Percentiles rank a stretch among this genome's conserved stretches.
Conservation (phyloP, 2,797 vertebrate genomes). For the Caiman crocodilus region DNA sequence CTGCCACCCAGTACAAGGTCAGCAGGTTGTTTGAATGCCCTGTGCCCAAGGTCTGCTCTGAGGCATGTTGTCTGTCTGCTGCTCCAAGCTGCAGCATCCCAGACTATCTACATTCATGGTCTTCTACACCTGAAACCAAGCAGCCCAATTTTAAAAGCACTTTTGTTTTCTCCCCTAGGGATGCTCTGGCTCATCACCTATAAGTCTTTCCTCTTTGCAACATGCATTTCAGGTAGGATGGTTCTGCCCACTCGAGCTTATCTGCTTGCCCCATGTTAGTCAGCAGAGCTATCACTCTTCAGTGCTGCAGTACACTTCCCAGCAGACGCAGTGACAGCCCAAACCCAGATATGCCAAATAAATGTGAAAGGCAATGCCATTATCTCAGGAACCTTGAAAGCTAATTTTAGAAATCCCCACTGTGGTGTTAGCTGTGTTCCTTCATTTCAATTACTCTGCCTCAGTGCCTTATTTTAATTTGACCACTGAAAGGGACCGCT, state of each 20-base stretch:
- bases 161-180: background rate
- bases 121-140: background rate
- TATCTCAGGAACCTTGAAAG: background rate
- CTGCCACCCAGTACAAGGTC: background rate
- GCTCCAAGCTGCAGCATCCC: background rate
- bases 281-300: background rate
- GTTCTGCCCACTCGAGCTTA: rapidly evolving
- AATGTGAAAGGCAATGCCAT: background rate
- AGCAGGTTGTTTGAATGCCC: background rate
- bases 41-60: background rate
- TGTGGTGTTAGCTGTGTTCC: background rate
- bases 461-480: background rate
- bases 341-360: background rate
- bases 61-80: background rate
- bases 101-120: background rate
- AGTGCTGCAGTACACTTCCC: rapidly evolving
- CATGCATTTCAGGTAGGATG: background rate
- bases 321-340: rapidly evolving
- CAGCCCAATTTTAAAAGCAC: background rate
- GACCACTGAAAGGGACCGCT: background rate
- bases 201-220: background rate
- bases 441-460: rapidly evolving
- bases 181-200: no score
- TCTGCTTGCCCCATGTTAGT: rapidly evolving
- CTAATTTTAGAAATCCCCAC: background rate